Base-by-base conservation (phyloP, 2,113 vertebrate genomes). In the Corythornis madagascariensis region DNA sequence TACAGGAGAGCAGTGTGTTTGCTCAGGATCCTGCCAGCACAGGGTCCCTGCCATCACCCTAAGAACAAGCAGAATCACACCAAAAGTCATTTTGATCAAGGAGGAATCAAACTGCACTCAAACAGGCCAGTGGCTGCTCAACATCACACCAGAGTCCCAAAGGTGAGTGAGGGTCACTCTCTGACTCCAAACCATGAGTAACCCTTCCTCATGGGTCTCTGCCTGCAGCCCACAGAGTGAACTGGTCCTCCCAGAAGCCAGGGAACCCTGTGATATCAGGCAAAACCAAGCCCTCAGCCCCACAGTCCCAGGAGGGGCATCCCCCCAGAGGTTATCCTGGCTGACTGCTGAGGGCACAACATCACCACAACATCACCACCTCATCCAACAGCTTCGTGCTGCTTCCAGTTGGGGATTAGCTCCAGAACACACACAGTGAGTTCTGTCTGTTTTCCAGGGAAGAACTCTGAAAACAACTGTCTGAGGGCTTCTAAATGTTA, bases 201-300 rank as follows among this genome's bases (percentile, higher is more conserved):
- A 80, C 28, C 31, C 43, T 31, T 28, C 42, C 40, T 47, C 47
- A 24, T 0, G 0, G 66, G 75, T 33, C 57, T 47, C 52, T 33
- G 7, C 33, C 19, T 19, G 24, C 65, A 70, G 43, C 48, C 28
- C 74, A 35, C 47, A 16, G 35, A 15, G n/a, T 52, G 42, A 52
- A 3, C 40, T 9, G n/a, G 5, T 65, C 59, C 55, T 61, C 11
- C 31, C 1, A 0, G 17, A 2, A 48, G 48, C 67, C 1, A 4
- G 20, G 24, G 2, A 56, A 66, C 33, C 45, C 40, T 29, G 18
- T 3, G 47, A 14, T 19, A 7, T 0, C 4, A 53, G 38, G 29
- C 63, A 69, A 38, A 70, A 21, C 0, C 0, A 29, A 38, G 53
- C 55, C n/a, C 59, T 57, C 47, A 17, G 21, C 25, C 38, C 40